Conservation (phyloP, 2,113 vertebrate species). For the Cynoglossus semilaevis region DNA sequence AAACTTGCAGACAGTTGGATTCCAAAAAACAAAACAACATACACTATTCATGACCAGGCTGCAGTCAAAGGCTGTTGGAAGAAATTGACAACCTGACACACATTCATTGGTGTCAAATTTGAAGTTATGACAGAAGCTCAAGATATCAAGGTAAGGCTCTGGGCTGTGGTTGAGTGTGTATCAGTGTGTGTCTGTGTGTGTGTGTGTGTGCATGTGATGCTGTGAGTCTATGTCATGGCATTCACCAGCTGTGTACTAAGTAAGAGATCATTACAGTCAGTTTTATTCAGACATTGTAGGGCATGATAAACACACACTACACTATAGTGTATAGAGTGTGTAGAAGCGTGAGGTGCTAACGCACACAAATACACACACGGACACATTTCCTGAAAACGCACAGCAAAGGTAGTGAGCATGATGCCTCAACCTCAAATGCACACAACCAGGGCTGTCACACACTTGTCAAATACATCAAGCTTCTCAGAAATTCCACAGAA, state of each 20-base stretch:
- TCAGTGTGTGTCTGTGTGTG: constrained; percentile 5
- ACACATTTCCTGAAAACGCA: constrained; percentile 69
- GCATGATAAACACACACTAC: constrained; percentile 22
- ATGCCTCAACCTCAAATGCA: constrained; percentile 74
- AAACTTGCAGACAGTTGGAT: constrained; percentile 69
- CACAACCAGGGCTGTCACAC: constrained; percentile 79
- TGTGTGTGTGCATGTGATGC: constrained; percentile 29
- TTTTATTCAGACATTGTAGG: constrained; percentile 36
- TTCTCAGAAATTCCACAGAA: constrained; percentile 82
- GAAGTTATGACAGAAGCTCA: constrained; percentile 77
- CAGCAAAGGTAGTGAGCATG: constrained; percentile 75
- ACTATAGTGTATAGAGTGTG: constrained; percentile 20
- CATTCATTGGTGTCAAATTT: constrained; percentile 78
- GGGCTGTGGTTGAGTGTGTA: constrained; percentile 51
- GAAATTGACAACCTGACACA: constrained; percentile 77
- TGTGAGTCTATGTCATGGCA: constrained; percentile 31
- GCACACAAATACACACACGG: constrained; percentile 17
- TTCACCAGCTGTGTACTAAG: constrained; percentile 15
- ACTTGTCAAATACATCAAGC: constrained; percentile 88
- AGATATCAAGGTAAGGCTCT: constrained; percentile 78
- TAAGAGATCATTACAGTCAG: constrained; percentile 33
- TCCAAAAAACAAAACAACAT: constrained; percentile 76
- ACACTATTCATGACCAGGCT: constrained; percentile 76
- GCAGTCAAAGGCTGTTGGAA: constrained; percentile 69
- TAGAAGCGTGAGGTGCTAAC: constrained; percentile 16